Evolutionary conservation across 2,888 invertebrate species (phyloP).

Genomic region (Perizoma affinitatum): DNA sequence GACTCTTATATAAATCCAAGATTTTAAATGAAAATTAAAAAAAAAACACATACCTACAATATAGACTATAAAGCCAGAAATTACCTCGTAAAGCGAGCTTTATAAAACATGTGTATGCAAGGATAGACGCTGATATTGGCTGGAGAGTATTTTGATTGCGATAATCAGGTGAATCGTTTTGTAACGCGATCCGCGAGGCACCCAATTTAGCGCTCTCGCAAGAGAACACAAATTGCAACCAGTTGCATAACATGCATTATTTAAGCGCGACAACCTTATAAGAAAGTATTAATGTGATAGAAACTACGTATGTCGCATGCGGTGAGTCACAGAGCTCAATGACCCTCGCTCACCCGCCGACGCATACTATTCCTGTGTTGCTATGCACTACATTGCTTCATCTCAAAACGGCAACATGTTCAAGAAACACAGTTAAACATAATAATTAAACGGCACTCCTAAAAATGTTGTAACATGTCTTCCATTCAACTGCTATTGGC

Average conservation of each 20-base stretch:
- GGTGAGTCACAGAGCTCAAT: conserved; percentile 75
- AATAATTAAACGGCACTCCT: conserved; percentile 41
- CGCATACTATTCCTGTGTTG: conserved; percentile 72
- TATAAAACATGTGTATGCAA: conserved; percentile 10
- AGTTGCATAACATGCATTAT: conserved; percentile 82
- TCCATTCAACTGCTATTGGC: conserved; percentile 41
- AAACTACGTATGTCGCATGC: conserved; percentile 71
- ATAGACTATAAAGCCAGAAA: conserved; percentile 9
- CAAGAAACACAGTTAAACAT: conserved; percentile 46
- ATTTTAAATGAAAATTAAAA: conserved; percentile 9
- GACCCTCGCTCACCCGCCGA: conserved; percentile 70
- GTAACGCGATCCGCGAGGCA: conserved; percentile 44
- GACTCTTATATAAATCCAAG: conserved; percentile 3
- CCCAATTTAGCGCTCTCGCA: conserved; percentile 52
- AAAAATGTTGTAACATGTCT: conserved; percentile 38
- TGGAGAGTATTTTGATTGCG: conserved; percentile 20
- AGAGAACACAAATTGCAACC: conserved; percentile 74
- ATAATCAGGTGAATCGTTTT: conserved; percentile 33
- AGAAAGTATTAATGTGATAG: conserved; percentile 81
- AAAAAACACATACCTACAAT: conserved; percentile 1
- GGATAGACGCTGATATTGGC: conserved; percentile 20
- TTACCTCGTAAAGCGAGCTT: conserved; percentile 8
- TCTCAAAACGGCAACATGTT: conserved; percentile 54
- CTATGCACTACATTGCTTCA: conserved; percentile 65
- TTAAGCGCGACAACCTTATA: conserved; percentile 80